Evolutionary conservation across 1,140 invertebrate species (phyloP), one percentile per base, ranked within the genome.

Genomic region (Mercenaria mercenaria): DNA sequence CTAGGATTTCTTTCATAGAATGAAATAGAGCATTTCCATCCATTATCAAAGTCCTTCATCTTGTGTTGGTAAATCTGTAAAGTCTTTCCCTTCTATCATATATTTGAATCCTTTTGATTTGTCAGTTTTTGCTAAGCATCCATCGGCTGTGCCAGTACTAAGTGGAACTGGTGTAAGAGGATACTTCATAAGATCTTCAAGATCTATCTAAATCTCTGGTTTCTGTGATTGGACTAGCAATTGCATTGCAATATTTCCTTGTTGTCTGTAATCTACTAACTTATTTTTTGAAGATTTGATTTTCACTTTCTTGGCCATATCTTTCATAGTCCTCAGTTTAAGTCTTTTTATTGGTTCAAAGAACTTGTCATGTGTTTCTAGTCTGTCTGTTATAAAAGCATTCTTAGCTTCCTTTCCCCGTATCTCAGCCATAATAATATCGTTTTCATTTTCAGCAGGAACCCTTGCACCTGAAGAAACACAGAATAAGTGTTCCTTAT

Each of bases 301-400:
- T 50, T 80, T 90, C 6, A 80, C 32, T 47, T 72, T 77, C 61
- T 93, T 93, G 32, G 29, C 69, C 80, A 83, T 82, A 39, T 88
- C 39, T 41, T 43, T 81, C 74, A 92, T 69, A 6, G 88, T 92
- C 76, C 90, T 93, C 26, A 93, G 72, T 10, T 90, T 91, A 43
- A 82, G 18, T 69, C 79, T 43, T 67, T 89, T 85, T 26, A 91
- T 82, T 39, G 90, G 92, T 85, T 93, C 88, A 67, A 91, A 93
- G 76, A 93, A 92, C 18, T 88, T 69, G n/a, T 90, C 50, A 10
- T 79, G 59, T 80, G 18, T 81, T 69, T 91, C 72, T 3, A 93
- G 76, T 43, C 91, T 69, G 3, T 89, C 82, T 32, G 69, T 39
- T 29, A 92, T 89, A 76, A 93, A 93, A 0, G n/a, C 52, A 50